A percentile compares a stretch with the other conserved stretches of the same genome.
phyloP scores from a whole-genome alignment of 2,888 invertebrate genomes.

The Nesidiocoris tenuis region DNA sequence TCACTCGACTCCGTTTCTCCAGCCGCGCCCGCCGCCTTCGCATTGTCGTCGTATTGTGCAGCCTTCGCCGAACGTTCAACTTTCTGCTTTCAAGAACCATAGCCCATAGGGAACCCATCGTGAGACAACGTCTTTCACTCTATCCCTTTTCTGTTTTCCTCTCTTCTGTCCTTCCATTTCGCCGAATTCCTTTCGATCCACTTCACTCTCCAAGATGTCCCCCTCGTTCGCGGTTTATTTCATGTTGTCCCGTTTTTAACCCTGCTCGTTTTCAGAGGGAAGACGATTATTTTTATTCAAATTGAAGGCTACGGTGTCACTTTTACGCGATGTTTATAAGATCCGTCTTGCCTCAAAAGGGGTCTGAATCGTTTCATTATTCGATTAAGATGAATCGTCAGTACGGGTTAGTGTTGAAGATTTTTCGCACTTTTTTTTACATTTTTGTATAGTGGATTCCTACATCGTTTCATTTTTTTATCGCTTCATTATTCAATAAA shows the following conservation, averaged over 20 bases:
- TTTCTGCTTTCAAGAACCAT: background rate
- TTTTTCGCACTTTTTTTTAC: too few relatives aligned
- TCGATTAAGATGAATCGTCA: too few relatives aligned
- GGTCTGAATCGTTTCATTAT: too few relatives aligned
- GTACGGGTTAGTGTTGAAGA: too few relatives aligned
- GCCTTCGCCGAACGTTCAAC: background rate
- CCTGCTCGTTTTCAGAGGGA: background rate
- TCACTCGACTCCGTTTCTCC: background rate
- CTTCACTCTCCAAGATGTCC: background rate
- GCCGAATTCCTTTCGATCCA: background rate
- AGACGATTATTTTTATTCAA: background rate
- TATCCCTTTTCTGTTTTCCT: background rate
- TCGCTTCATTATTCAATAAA: too few relatives aligned
- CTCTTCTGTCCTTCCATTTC: background rate
- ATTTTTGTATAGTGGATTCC: too few relatives aligned
- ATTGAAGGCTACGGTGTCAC: too few relatives aligned
- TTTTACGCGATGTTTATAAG: too few relatives aligned
- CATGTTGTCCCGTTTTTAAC: background rate
- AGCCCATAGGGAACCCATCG: background rate
- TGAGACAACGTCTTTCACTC: background rate
- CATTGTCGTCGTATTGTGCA: background rate
- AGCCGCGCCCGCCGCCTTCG: background rate
- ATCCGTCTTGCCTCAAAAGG: too few relatives aligned
- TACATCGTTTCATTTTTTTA: too few relatives aligned
- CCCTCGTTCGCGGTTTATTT: background rate